Conservation (phyloP, 1,140 invertebrate genomes). For the Rhopalosiphum padi region DNA sequence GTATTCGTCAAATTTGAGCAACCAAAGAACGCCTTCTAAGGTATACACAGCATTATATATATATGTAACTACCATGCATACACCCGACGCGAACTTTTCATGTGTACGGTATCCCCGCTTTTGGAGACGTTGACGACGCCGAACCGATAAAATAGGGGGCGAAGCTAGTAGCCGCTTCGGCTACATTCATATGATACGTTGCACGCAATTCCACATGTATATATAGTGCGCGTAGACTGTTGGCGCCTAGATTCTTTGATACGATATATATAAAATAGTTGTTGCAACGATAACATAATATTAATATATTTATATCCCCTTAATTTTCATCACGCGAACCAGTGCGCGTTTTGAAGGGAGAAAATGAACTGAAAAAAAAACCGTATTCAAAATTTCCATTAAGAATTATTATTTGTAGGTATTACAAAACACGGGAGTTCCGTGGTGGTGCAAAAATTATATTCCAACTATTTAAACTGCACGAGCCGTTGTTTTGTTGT, state of each 20-base stretch:
- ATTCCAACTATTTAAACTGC: background rate
- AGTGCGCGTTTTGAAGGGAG: background rate
- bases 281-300: background rate
- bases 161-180: background rate
- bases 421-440: background rate
- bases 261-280: background rate
- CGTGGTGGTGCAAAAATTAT: background rate
- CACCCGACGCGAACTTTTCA: background rate
- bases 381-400: background rate
- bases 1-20: background rate
- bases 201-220: background rate
- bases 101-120: background rate
- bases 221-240: conserved; percentile 10
- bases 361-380: background rate
- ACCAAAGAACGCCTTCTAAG: background rate
- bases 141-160: background rate
- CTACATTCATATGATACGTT: background rate
- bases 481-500: background rate
- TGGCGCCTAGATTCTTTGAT: conserved; percentile 49
- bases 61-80: background rate
- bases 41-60: background rate
- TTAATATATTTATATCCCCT: background rate
- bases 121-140: background rate
- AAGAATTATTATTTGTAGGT: background rate
- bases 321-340: conserved; percentile 38